Evolutionary conservation across 2,113 vertebrate species (phyloP), one percentile per base, ranked within the genome.

Genomic region (Antigone vipio): DNA sequence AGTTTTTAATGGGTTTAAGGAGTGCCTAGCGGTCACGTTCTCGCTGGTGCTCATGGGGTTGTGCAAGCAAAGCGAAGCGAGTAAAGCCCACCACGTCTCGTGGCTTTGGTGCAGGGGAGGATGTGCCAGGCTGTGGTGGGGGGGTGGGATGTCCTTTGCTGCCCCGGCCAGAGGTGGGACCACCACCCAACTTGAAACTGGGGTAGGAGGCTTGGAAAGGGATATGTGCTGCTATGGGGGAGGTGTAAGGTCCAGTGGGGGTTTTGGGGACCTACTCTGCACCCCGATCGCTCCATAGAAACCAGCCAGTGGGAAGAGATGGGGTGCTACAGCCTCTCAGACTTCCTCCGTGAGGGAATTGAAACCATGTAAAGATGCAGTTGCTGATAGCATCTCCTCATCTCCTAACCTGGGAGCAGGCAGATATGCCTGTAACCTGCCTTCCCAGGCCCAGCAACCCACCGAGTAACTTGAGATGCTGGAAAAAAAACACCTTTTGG

Each of bases 71-170:
- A 68, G 50, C 22, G 5, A 42, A 42, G 40, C 11, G 12, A 78
- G 68, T 60, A 81, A 93, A 85, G 17, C 11, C 47, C 76, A 45
- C 11, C 59, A 24, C 0, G 0, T 59, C 52, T 49, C 2, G 0
- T 35, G 64, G 74, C 5, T 9, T 0, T 50, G 62, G 16, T 27
- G 38, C 9, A 38, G 53, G 49, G 23, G 15, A 76, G 38, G 32
- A 52, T 12, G 1, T 34, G 12, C 50, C 68, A 74, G 77, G 68
- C 72, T 64, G 6, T 40, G 55, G 27, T 62, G 64, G 81, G 40
- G 15, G 63, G 68, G 12, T n/a, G 56, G 77, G 66, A 26, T 42
- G 50, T 11, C 47, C 47, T 55, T 58, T 1, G 0, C 56, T 71
- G n/a, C n/a, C 69, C 17, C 56, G 50, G 44, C 32, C 27, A 45